Conservation (phyloP, 2,113 vertebrate species). For the Colistium nudipinnis region DNA sequence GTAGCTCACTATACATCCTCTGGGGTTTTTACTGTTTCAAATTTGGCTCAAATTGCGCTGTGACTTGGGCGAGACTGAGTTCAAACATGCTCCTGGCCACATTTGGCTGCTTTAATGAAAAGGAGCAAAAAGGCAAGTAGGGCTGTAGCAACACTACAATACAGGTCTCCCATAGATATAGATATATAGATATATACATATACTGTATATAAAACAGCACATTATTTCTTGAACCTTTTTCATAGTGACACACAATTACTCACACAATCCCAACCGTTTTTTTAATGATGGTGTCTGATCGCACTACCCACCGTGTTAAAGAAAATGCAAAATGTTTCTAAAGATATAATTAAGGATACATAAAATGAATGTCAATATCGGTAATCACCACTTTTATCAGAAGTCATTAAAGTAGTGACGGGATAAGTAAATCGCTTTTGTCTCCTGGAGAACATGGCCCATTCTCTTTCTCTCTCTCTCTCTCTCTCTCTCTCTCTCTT, state of each 20-base stretch:
- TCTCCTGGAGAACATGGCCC: slow-evolving; percentile 44
- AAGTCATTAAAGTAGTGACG: slow-evolving; percentile 55
- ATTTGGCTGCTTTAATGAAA: slow-evolving; percentile 41
- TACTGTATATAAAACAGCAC: slow-evolving; percentile 18
- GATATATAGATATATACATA: too few relatives aligned
- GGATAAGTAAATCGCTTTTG: slow-evolving; percentile 55
- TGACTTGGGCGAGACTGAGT: slow-evolving; percentile 52
- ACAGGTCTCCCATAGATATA: background rate
- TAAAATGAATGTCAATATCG: slow-evolving; percentile 20
- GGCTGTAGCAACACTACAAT: slow-evolving; percentile 13
- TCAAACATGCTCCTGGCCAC: slow-evolving; percentile 41
- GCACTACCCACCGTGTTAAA: background rate
- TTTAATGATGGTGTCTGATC: background rate
- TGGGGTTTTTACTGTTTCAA: slow-evolving; percentile 61
- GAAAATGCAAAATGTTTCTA: slow-evolving; percentile 1
- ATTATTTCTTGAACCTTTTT: slow-evolving; percentile 20
- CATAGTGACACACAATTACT: background rate
- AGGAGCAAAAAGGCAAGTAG: slow-evolving; percentile 55
- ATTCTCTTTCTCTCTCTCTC: slow-evolving; percentile 30
- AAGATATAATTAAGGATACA: slow-evolving; percentile 28
- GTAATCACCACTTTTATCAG: slow-evolving; percentile 41
- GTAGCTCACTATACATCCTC: slow-evolving; percentile 59
- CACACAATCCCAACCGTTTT: slow-evolving; percentile 10
- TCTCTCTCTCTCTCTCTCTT: slow-evolving; percentile 32
- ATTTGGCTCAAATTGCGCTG: slow-evolving; percentile 54